Percentiles rank a stretch among this genome's conserved stretches.
phyloP scores from a whole-genome alignment of 2,797 vertebrate species.

The Antennarius maculatus region DNA sequence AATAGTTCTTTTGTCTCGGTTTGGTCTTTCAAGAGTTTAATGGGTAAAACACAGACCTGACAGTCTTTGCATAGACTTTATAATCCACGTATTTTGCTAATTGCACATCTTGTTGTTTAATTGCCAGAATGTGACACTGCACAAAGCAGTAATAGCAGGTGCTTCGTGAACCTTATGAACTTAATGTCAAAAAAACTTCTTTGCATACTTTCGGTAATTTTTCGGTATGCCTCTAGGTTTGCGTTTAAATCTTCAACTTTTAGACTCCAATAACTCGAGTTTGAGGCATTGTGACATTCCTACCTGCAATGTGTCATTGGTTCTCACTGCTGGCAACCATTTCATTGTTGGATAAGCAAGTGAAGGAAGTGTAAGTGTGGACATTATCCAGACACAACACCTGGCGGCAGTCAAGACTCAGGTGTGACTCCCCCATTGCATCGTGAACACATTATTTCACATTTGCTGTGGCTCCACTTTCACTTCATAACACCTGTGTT shows the following conservation, averaged over 20 bases:
- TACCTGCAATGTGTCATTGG: conserved; percentile 1
- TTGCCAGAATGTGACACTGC: too few relatives aligned
- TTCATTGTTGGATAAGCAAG: neutral
- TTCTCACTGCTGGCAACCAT: conserved; percentile 9
- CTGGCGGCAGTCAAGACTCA: conserved; percentile 9
- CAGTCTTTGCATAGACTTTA: too few relatives aligned
- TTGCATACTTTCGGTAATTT: conserved; percentile 10
- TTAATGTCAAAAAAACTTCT: neutral
- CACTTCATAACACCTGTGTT: conserved; percentile 17
- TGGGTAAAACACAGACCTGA: too few relatives aligned
- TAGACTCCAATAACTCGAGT: too few relatives aligned
- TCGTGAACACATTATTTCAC: conserved; percentile 7
- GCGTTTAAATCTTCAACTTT: neutral
- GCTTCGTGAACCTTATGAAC: too few relatives aligned
- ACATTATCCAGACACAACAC: conserved; percentile 27
- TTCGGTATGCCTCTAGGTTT: conserved; percentile 8
- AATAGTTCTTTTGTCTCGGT: too few relatives aligned
- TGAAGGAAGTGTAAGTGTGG: conserved; percentile 8
- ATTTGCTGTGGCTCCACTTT: conserved; percentile 13
- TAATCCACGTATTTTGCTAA: too few relatives aligned
- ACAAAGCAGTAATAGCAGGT: too few relatives aligned
- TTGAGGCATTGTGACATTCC: too few relatives aligned
- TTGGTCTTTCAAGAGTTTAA: too few relatives aligned
- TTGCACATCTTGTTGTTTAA: too few relatives aligned
- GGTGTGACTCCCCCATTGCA: conserved; percentile 5